Percentiles rank a stretch among this genome's conserved stretches.
These are phyloP conservation scores for Cepaea hortensis DNA, from an alignment of 2,888 invertebrate genomes.

Conservation along the genomic window DNA sequence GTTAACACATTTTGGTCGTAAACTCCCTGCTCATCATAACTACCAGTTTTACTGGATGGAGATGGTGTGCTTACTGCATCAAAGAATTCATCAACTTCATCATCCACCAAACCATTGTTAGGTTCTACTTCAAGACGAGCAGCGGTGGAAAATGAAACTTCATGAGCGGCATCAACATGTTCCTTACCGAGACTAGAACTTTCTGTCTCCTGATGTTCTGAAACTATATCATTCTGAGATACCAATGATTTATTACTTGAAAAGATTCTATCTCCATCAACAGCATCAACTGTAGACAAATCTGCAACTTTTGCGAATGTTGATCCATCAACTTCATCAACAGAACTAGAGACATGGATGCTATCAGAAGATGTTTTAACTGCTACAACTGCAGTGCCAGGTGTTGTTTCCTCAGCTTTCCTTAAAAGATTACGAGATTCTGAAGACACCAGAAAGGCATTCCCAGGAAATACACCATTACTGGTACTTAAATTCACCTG, in stretches of 20 bases:
- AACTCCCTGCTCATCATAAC: background rate
- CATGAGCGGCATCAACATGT: background rate
- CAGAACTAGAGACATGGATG: conserved; percentile 16
- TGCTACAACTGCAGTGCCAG: conserved; percentile 47
- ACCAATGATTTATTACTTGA: background rate
- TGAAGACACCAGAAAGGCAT: conserved; percentile 49
- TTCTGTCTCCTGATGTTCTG: background rate
- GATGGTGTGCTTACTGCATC: conserved; percentile 42
- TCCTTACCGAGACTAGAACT: background rate
- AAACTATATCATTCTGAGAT: background rate
- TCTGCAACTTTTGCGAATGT: background rate
- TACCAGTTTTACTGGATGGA: conserved; percentile 12
- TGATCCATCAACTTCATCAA: background rate
- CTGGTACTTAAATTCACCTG: conserved; percentile 36
- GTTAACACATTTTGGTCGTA: background rate
- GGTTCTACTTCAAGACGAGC: background rate
- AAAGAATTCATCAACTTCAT: conserved; percentile 48
- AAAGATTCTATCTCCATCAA: conserved; percentile 4
- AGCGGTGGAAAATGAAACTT: background rate
- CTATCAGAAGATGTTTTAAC: conserved; percentile 5
- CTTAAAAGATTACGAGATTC: conserved; percentile 48
- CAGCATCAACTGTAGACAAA: background rate
- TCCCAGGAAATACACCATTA: conserved; percentile 45
- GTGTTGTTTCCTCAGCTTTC: conserved; percentile 46
- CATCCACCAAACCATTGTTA: conserved; percentile 14